phyloP scores from a whole-genome alignment of 2,797 vertebrate genomes.

The Myripristis jacobus region DNA sequence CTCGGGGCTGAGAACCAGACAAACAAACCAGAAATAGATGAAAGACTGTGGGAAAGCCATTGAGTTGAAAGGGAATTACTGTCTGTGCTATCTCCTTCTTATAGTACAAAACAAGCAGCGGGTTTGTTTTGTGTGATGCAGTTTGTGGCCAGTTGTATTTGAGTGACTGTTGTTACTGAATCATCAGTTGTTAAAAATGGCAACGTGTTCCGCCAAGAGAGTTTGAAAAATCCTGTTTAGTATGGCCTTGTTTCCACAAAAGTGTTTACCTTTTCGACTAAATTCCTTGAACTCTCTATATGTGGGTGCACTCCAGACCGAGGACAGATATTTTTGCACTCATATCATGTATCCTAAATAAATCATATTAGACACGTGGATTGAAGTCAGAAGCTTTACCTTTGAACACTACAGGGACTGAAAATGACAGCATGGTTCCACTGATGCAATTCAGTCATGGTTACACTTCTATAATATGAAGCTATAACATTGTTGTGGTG shows the following conservation, averaged over 20 bases:
- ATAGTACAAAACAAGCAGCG: slow-evolving; percentile 19
- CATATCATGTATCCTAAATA: too few relatives aligned
- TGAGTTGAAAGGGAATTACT: slow-evolving; percentile 15
- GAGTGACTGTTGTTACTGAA: neutral
- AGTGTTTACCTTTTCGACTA: slow-evolving; percentile 43
- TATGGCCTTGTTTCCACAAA: slow-evolving; percentile 56
- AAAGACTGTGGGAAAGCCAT: slow-evolving; percentile 65
- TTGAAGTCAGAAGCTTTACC: too few relatives aligned
- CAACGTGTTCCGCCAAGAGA: slow-evolving; percentile 23
- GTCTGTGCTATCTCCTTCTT: slow-evolving; percentile 16
- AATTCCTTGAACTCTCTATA: slow-evolving; percentile 18
- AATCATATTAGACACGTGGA: too few relatives aligned
- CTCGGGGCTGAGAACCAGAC: slow-evolving; percentile 51
- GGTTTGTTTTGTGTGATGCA: slow-evolving; percentile 18
- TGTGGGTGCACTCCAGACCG: slow-evolving; percentile 35
- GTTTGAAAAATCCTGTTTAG: slow-evolving; percentile 27
- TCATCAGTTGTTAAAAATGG: neutral
- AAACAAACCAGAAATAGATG: slow-evolving; percentile 69
- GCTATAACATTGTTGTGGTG: too few relatives aligned
- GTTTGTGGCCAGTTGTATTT: neutral
- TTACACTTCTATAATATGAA: too few relatives aligned
- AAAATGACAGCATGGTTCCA: too few relatives aligned
- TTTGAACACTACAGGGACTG: too few relatives aligned
- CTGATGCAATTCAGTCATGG: too few relatives aligned
- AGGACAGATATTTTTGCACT: slow-evolving; percentile 40